phyloP scores from a whole-genome alignment of 2,113 vertebrate species.

The Pardalotus punctatus region DNA sequence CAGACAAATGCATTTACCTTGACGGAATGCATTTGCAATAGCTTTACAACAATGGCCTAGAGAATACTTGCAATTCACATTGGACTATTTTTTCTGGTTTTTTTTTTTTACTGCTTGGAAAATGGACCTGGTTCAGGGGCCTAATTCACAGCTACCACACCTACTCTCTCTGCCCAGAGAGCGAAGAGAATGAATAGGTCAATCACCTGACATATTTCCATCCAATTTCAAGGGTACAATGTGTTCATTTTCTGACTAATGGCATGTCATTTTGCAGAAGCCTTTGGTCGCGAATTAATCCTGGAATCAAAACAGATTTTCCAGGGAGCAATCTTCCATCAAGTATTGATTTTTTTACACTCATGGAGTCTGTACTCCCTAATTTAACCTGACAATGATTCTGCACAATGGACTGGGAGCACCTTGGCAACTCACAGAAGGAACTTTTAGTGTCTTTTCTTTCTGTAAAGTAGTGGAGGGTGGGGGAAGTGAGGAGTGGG shows the following conservation, averaged over 20 bases:
- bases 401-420: conserved; percentile 98
- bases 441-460: conserved; percentile 86
- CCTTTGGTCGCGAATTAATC: conserved; percentile 99
- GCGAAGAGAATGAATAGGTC: conserved; percentile 89
- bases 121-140: conserved; percentile 81
- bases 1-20: conserved; percentile 89
- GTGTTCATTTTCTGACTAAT: conserved; percentile 99
- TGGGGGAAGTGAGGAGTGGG: conserved; percentile 46
- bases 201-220: conserved; percentile 99
- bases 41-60: conserved; percentile 88
- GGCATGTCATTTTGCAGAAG: conserved; percentile 99
- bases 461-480: conserved; percentile 74
- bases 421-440: conserved; percentile 95
- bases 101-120: conserved; percentile 74
- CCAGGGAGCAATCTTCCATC: conserved; percentile 99
- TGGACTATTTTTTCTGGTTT: conserved; percentile 70
- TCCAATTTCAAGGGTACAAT: conserved; percentile 99
- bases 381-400: conserved; percentile 99
- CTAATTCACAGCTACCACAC: conserved; percentile 86
- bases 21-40: conserved; percentile 89
- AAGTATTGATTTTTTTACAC: conserved; percentile 99
- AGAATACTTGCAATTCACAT: conserved; percentile 89
- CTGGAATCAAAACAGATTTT: conserved; percentile 99
- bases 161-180: conserved; percentile 83
- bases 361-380: conserved; percentile 98